phyloP scores from a whole-genome alignment of 2,888 invertebrate species.

The Campaea margaritaria region DNA sequence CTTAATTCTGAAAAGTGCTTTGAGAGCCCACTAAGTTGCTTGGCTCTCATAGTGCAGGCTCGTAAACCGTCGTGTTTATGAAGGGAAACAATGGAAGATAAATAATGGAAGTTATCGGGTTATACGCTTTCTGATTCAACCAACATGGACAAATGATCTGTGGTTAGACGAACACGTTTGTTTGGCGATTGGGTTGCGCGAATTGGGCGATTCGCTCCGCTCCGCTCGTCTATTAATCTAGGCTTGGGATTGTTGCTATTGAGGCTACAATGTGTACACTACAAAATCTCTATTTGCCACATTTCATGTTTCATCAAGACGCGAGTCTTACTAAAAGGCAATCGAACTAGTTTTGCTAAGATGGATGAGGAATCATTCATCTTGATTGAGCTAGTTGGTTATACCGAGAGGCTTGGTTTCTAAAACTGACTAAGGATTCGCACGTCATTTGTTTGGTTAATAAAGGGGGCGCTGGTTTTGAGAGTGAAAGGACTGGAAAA shows the following conservation, averaged over 20 bases:
- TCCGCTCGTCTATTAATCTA: constrained; percentile 25
- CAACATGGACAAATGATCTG: constrained; percentile 45
- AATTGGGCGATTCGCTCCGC: constrained; percentile 32
- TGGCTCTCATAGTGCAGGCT: constrained; percentile 32
- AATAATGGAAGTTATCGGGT: constrained; percentile 76
- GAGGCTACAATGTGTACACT: constrained; percentile 11
- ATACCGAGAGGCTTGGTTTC: neutral
- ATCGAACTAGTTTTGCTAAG: constrained; percentile 4
- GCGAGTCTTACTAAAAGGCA: neutral
- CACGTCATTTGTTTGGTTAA: too few species aligned
- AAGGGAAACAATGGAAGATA: constrained; percentile 74
- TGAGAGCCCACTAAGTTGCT: constrained; percentile 25
- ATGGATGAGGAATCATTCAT: constrained; percentile 4
- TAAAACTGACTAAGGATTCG: too few species aligned
- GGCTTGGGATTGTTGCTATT: constrained; percentile 14
- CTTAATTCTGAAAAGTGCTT: constrained; percentile 44
- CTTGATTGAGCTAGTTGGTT: constrained; percentile 1
- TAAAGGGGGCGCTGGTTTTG: too few species aligned
- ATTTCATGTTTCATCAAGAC: constrained; percentile 8
- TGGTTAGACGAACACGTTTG: constrained; percentile 35
- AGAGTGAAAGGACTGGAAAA: too few species aligned
- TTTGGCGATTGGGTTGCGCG: constrained; percentile 29
- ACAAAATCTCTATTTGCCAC: neutral
- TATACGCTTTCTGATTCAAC: constrained; percentile 33
- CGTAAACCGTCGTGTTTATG: constrained; percentile 72